Evolutionary conservation across 64 coral and sea anemone genomes (phyloP), one percentile per base, ranked within the genome.

Genomic region (Stylophora pistillata): DNA sequence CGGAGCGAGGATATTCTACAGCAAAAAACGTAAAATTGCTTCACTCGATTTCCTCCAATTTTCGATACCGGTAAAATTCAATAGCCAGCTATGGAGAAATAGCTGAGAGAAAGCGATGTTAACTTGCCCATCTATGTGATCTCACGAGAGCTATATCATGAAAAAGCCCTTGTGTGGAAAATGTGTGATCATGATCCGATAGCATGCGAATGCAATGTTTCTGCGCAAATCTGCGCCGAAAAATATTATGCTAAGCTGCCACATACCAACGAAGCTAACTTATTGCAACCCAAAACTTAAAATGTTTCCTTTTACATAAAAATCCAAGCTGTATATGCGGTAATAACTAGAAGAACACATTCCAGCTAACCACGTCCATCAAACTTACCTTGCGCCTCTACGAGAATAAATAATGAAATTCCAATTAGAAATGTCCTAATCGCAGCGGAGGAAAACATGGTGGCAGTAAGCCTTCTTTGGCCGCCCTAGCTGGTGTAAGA

Each of bases 301-400:
- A n/a, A n/a, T 10, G 9, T 17, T 0, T 53, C 26, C 17, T 47
- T 11, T n/a, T 53, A 76, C 20, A 33, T 32, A 64, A 14, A 41
- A 53, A 27, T n/a, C 31, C 34, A 84, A 84, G 59, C 15, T 64
- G 26, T 68, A 68, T 20, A 68, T 28, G 20, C 30, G 58, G 18
- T 30, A 20, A 58, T 29, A 63, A 34, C 26, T 20, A 21, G 62
- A 84, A 34, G 31, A 68, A 84, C 13, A 13, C 80, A 82, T 82
- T 65, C 79, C 60, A 65, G 17, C 75, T 53, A 26, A 34, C 60
- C 80, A 84, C 23, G 80, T 26, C 63, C 26, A 53, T 37, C 32
- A 1, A 26, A 56, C 80, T 84, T 84, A 84, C 80, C 80, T 84
- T 84, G 80, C 69, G 34, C 80, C n/a, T 53, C 33, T 53, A 84